Conservation (phyloP, 2,888 invertebrate genomes). For the Yponomeuta malinellus region DNA sequence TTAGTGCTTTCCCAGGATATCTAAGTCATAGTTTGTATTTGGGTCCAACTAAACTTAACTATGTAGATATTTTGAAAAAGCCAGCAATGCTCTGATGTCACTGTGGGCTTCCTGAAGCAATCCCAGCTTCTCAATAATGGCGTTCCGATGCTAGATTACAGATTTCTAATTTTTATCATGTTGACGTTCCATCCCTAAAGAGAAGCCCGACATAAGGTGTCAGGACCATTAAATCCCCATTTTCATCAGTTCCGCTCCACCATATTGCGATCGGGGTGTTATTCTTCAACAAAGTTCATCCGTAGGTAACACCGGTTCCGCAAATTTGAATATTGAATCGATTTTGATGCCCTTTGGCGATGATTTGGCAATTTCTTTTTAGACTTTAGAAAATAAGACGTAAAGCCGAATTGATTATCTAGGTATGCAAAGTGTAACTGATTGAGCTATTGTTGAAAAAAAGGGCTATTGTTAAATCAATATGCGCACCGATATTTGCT, state of each 20-base stretch:
- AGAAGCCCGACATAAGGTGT: conserved; percentile 10
- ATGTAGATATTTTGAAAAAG: too few relatives aligned
- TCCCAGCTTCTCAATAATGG: too few relatives aligned
- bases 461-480: not conserved
- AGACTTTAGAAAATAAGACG: conserved; percentile 28
- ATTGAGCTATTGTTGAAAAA: conserved; percentile 51
- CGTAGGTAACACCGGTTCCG: not conserved
- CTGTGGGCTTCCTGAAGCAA: too few relatives aligned
- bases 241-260: conserved; percentile 11
- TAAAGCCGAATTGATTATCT: not conserved
- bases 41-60: too few relatives aligned
- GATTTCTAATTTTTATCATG: too few relatives aligned
- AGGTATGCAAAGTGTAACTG: conserved; percentile 17
- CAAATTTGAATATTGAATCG: conserved; percentile 64
- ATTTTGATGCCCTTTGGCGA: conserved; percentile 49
- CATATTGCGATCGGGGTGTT: not conserved
- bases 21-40: too few relatives aligned
- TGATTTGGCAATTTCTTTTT: conserved; percentile 57
- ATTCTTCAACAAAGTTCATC: conserved; percentile 1
- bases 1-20: too few relatives aligned
- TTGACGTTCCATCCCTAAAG: not conserved
- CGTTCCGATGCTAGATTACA: too few relatives aligned
- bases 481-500: not conserved
- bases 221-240: conserved; percentile 6
- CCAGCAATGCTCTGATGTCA: too few relatives aligned